Conservation (phyloP, 1,140 invertebrate species). For the Pogonomyrmex barbatus region DNA sequence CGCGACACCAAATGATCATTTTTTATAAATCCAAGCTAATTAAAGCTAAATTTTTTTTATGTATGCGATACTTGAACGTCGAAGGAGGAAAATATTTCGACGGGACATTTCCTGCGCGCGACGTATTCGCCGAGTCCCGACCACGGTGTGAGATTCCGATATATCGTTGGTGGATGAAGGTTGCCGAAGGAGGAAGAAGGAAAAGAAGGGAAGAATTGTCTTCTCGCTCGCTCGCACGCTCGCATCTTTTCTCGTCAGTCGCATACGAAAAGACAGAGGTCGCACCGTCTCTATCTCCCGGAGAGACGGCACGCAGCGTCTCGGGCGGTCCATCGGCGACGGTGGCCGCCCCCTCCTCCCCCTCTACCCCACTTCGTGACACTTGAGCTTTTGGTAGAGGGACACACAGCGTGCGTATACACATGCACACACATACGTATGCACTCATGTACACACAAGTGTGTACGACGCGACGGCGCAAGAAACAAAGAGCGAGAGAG, state of each 20-base stretch:
- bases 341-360: conserved; percentile 57
- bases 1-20: background rate
- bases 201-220: conserved; percentile 15
- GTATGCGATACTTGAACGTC: background rate
- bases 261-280: conserved; percentile 66
- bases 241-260: conserved; percentile 24
- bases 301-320: conserved; percentile 73
- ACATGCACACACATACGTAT: conserved; percentile 24
- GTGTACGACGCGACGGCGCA: conserved; percentile 23
- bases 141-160: conserved; percentile 48
- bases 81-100: conserved; percentile 15
- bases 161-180: conserved; percentile 35
- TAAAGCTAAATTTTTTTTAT: background rate
- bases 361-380: conserved; percentile 31
- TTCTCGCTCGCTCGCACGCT: conserved; percentile 26
- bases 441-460: conserved; percentile 11
- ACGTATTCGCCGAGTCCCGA: conserved; percentile 2
- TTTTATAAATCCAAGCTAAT: background rate
- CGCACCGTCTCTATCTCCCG: conserved; percentile 66
- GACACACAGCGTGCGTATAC: conserved; percentile 46
- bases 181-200: conserved; percentile 33
- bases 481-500: conserved; percentile 36
- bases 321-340: conserved; percentile 80
- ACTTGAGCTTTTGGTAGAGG: conserved; percentile 66
- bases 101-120: background rate